Evolutionary conservation across 2,888 invertebrate genomes (phyloP), one percentile per base, ranked within the genome.

Genomic region (Cancer borealis): DNA sequence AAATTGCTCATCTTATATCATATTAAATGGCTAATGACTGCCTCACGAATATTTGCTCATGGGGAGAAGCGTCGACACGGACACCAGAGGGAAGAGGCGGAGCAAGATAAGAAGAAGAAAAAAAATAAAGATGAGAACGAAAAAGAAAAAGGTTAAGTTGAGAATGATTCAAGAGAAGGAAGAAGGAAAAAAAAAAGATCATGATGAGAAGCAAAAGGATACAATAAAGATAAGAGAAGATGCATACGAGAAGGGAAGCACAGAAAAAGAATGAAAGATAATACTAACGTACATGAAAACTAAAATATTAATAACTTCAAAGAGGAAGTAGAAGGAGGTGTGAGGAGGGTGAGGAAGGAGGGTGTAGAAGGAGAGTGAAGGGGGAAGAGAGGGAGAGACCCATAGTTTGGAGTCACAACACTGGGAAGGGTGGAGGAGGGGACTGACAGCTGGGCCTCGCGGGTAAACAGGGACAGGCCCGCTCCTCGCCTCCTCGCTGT

Each of bases 1-100:
- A 79, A 79, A 79, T 79, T 30, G 30, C 79, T 79, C 79, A 79
- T 79, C 79, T 79, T 79, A 79, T 79, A 79, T 79, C 79, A 79
- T 79, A 79, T 79, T 79, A 79, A 79, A 79, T 79, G 30, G 79
- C 79, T 79, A 79, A 79, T 79, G 79, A 30, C 79, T 26, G 30
- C 79, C 79, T 79, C 79, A 79, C 79, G 79, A 30, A 30, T 79
- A 79, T 30, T 79, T 30, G 30, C 79, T 79, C 79, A 79, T 26
- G 79, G 14, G 79, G 79, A 79, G 79, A 79, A 30, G 79, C 79
- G 79, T 30, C 30, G 79, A 79, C 79, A 79, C 79, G 79, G 30
- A 26, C 17, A 14, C 17, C 12, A 17, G 17, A 54, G 17, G 54
- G 54, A 54, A 54, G 54, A 54, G 17, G 54, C 10, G 54, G 54